These are phyloP conservation scores for Mastomys coucha DNA, from an alignment of 2,113 vertebrate genomes.

Conservation along the genomic window DNA sequence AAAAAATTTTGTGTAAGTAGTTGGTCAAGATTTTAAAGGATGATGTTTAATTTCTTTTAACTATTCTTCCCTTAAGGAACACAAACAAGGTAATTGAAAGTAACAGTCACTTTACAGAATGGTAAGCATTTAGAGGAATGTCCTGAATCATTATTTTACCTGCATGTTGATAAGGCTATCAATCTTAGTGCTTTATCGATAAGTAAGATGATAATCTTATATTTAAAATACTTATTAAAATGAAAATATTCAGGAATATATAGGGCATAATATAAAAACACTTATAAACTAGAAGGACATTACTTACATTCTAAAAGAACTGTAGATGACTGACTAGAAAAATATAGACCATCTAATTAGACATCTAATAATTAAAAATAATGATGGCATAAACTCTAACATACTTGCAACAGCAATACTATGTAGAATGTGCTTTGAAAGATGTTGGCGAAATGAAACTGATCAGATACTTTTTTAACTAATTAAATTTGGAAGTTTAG, in stretches of 20 bases:
- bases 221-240: not conserved
- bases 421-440: slow-evolving; percentile 41
- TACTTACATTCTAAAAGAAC: not conserved
- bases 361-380: slow-evolving; percentile 18
- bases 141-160: not conserved
- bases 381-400: slow-evolving; percentile 10
- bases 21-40: not conserved
- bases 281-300: slow-evolving; percentile 25
- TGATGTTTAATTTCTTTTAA: not conserved
- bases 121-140: not conserved
- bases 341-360: slow-evolving; percentile 49
- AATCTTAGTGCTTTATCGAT: not conserved
- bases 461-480: slow-evolving; percentile 38
- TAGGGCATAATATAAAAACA: not conserved
- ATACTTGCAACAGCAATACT: slow-evolving; percentile 8
- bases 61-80: not conserved
- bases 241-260: not conserved
- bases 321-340: slow-evolving; percentile 9
- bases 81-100: not conserved
- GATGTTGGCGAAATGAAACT: slow-evolving; percentile 58
- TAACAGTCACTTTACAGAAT: not conserved
- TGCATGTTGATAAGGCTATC: not conserved
- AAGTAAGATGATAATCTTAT: not conserved
- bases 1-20: not conserved
- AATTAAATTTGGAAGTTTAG: slow-evolving; percentile 61